Evolutionary conservation across 1,140 invertebrate genomes (phyloP).

Genomic region (Brachionus rubens): DNA sequence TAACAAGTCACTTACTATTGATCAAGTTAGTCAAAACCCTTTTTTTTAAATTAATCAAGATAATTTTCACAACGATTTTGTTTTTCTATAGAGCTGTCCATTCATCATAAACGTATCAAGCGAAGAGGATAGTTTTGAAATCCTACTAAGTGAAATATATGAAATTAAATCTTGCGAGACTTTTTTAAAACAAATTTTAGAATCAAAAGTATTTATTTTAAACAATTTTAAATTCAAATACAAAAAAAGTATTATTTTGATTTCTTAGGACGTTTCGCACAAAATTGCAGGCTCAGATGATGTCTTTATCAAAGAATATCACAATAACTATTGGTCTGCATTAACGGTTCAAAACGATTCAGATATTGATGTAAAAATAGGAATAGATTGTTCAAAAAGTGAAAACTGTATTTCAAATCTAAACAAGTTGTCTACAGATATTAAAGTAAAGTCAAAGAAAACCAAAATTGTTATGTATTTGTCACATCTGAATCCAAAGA

Average conservation of each 20-base stretch:
- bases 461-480: constrained; percentile 2
- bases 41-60: neutral
- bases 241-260: neutral
- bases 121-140: neutral
- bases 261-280: neutral
- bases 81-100: constrained; percentile 11
- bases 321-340: constrained; percentile 11
- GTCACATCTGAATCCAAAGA: neutral
- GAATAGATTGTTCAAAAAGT: constrained; percentile 32
- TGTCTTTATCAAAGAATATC: neutral
- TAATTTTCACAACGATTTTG: neutral
- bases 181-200: constrained; percentile 18
- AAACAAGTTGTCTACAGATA: neutral
- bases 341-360: neutral
- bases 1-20: constrained; percentile 23
- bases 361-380: neutral
- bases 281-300: neutral
- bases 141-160: constrained; percentile 29
- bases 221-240: neutral
- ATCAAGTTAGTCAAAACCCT: neutral
- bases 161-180: neutral
- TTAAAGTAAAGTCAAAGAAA: constrained; percentile 16
- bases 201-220: neutral
- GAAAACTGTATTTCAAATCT: constrained; percentile 32
- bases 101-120: neutral